Evolutionary conservation across 2,888 invertebrate species (phyloP).

Genomic region (Oscheius sp.): DNA sequence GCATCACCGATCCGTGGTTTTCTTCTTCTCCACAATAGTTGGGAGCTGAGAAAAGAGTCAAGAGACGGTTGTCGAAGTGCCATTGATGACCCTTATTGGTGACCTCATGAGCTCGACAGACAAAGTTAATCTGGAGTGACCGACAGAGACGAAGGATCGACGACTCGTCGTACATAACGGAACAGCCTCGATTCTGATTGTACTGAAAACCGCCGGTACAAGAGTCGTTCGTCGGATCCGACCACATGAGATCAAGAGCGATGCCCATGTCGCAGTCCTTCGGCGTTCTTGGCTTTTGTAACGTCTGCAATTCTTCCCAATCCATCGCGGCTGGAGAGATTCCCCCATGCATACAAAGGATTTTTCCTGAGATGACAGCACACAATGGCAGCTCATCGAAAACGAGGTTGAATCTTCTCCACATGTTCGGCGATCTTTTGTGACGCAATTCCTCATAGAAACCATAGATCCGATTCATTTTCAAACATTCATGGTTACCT

Average conservation of each 20-base stretch:
- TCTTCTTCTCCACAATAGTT: slow-evolving; percentile 62
- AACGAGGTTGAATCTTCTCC: slow-evolving; percentile 52
- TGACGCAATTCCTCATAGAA: slow-evolving; percentile 58
- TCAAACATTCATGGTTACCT: slow-evolving; percentile 63
- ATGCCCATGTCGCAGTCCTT: slow-evolving; percentile 54
- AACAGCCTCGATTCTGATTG: slow-evolving; percentile 51
- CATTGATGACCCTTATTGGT: slow-evolving; percentile 54
- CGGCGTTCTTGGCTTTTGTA: slow-evolving; percentile 55
- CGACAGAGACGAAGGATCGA: slow-evolving; percentile 46
- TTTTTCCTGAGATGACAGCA: slow-evolving; percentile 48
- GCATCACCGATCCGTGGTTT: slow-evolving; percentile 58
- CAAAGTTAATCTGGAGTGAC: slow-evolving; percentile 48
- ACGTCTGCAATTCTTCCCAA: slow-evolving; percentile 33
- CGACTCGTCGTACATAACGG: slow-evolving; percentile 50
- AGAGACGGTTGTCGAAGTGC: slow-evolving; percentile 44
- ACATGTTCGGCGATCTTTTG: slow-evolving; percentile 48
- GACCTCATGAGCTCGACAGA: slow-evolving; percentile 64
- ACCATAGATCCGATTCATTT: slow-evolving; percentile 38
- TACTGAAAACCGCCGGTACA: slow-evolving; percentile 55
- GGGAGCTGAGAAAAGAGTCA: slow-evolving; percentile 66
- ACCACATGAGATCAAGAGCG: slow-evolving; percentile 58
- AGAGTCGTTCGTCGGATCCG: slow-evolving; percentile 49
- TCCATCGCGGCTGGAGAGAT: slow-evolving; percentile 55
- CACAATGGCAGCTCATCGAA: slow-evolving; percentile 60
- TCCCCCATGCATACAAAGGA: slow-evolving; percentile 63